phyloP scores from a whole-genome alignment of 2,888 invertebrate species.

The Tetranychus truncatus region DNA sequence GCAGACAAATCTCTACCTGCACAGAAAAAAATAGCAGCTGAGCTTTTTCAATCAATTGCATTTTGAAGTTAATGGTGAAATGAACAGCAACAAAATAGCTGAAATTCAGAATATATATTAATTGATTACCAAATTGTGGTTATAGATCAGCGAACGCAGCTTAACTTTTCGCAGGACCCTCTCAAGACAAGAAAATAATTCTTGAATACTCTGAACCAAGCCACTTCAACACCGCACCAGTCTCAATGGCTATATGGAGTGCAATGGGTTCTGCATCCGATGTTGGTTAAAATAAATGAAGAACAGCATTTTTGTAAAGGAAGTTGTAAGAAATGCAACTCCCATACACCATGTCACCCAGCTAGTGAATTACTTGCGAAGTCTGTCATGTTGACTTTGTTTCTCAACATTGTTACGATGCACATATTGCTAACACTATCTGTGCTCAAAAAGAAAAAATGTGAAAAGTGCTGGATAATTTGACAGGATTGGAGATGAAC shows the following conservation, averaged over 20 bases:
- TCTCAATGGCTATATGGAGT: background rate
- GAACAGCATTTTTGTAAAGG: background rate
- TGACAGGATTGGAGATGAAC: too few species aligned
- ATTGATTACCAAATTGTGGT: background rate
- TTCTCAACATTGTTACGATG: background rate
- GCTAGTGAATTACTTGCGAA: background rate
- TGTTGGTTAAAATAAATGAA: background rate
- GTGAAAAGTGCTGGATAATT: background rate
- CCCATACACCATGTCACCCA: background rate
- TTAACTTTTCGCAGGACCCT: background rate
- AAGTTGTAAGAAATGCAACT: background rate
- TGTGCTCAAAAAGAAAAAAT: background rate
- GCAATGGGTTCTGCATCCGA: background rate
- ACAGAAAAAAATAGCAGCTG: background rate
- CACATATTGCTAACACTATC: background rate
- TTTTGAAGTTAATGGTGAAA: background rate
- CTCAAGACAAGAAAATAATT: background rate
- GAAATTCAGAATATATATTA: background rate
- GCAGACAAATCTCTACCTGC: background rate
- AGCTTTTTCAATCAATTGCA: too few species aligned
- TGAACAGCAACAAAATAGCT: background rate
- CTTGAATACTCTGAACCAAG: background rate
- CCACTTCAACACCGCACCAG: background rate
- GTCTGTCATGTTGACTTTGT: background rate
- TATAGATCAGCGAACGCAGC: background rate